Evolutionary conservation across 2,888 invertebrate species (phyloP).

Genomic region (Smittia sp.): DNA sequence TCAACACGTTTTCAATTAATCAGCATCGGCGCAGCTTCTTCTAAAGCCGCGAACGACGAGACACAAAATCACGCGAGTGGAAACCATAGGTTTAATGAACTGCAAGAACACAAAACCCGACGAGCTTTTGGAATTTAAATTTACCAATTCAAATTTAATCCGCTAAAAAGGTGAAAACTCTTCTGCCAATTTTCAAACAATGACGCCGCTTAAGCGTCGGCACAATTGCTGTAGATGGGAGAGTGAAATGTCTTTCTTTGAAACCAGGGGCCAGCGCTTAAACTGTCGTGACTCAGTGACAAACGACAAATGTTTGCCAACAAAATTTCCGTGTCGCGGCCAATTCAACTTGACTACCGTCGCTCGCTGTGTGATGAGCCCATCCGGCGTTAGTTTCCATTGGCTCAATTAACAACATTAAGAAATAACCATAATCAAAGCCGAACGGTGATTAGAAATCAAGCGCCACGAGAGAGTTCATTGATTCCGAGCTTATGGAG

Average conservation of each 20-base stretch:
- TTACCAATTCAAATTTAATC: too few relatives aligned
- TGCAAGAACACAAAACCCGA: neutral
- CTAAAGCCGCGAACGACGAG: neutral
- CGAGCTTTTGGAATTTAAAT: too few relatives aligned
- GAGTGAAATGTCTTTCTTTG: neutral
- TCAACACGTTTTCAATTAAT: constrained; percentile 30
- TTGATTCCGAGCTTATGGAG: neutral
- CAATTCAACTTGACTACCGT: too few relatives aligned
- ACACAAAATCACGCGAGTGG: neutral
- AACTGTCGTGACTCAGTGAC: neutral
- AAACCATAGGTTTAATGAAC: constrained; percentile 3
- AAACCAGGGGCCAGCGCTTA: too few relatives aligned
- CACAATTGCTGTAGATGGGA: too few relatives aligned
- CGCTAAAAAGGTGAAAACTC: too few relatives aligned
- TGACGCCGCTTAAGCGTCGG: too few relatives aligned
- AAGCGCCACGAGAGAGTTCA: constrained; percentile 15
- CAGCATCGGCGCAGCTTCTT: constrained; percentile 26
- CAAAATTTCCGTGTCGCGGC: neutral
- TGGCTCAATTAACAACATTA: neutral
- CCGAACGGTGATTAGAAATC: constrained; percentile 27
- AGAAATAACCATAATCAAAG: constrained; percentile 3
- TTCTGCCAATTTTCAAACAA: too few relatives aligned
- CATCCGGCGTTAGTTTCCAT: constrained; percentile 18
- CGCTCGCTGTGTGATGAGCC: neutral
- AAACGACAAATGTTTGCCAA: neutral